Base-by-base conservation (phyloP, 2,797 vertebrate species). In the Borostomias antarcticus region DNA sequence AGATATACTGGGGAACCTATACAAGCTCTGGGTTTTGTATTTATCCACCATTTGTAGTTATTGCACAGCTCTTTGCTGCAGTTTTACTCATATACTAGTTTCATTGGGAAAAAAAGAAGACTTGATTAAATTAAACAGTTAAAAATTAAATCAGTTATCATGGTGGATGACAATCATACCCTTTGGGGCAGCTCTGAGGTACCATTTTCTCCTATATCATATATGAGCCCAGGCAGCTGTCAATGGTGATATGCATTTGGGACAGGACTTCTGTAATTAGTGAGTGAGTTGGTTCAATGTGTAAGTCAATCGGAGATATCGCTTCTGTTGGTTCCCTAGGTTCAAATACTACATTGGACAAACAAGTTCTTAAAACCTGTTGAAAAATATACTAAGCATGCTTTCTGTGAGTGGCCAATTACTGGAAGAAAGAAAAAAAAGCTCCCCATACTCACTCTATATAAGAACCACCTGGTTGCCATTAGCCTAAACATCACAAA, bases 401-500 rank as follows among this genome's bases (percentile, higher is more conserved):
- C 26, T 30, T 19, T 28, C 29, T 47, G 6, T 47, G n/a, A 19
- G 45, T 2, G 5, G 1, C n/a, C n/a, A 47, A n/a, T 19, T 47
- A 13, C 1, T 47, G 6, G 15, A 2, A 15, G 17, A 56, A 32
- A n/a, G n/a, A n/a, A n/a, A n/a, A n/a, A n/a, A n/a, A n/a, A n/a
- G n/a, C n/a, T n/a, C n/a, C n/a, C n/a, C n/a, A n/a, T n/a, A n/a
- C n/a, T 15, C 19, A 65, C 26, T 40, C 19, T 30, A 21, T 11
- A 29, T 30, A 29, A 8, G 5, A 56, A 51, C 47, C 43, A 23
- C 51, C 40, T 66, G 58, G 45, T 68, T 66, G 48, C 63, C 69
- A 66, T 75, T 65, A 70, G 63, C 60, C 5, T 4, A 2, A 21
- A 65, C 58, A 78, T 68, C 53, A 71, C 53, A 72, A 68, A 43